Evolutionary conservation across 2,113 vertebrate species (phyloP).

Genomic region (Motacilla alba): DNA sequence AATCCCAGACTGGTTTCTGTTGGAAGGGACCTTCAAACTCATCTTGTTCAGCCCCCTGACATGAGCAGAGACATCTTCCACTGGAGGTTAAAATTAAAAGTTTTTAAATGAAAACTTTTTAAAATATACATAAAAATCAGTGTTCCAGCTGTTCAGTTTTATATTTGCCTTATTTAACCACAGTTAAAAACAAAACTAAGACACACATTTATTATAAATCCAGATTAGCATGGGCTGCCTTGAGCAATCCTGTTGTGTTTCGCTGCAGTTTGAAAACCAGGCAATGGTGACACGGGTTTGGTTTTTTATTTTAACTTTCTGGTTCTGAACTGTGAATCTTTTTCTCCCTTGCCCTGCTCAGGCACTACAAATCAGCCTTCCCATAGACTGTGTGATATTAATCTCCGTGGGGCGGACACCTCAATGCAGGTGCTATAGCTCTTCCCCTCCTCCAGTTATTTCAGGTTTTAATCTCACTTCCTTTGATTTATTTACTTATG

Average conservation of each 20-base stretch:
- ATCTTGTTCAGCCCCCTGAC: background rate
- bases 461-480: slow-evolving; percentile 64
- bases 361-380: slow-evolving; percentile 49
- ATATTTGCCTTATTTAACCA: background rate
- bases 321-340: background rate
- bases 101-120: background rate
- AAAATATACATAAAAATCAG: background rate
- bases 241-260: background rate
- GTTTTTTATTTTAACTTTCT: background rate
- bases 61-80: too few species aligned
- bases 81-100: background rate
- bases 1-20: background rate
- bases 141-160: background rate
- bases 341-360: background rate
- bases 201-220: accelerated
- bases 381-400: slow-evolving; percentile 47
- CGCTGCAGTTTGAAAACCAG: background rate
- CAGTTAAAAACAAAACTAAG: background rate
- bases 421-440: slow-evolving; percentile 55
- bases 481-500: slow-evolving; percentile 64
- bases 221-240: background rate
- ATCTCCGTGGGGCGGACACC: slow-evolving; percentile 65
- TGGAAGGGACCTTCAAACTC: background rate
- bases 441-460: slow-evolving; percentile 64
- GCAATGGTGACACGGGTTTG: background rate